Evolutionary conservation across 2,113 vertebrate species (phyloP), one percentile per base, ranked within the genome.

Genomic region (Pachypanchax playfairii): DNA sequence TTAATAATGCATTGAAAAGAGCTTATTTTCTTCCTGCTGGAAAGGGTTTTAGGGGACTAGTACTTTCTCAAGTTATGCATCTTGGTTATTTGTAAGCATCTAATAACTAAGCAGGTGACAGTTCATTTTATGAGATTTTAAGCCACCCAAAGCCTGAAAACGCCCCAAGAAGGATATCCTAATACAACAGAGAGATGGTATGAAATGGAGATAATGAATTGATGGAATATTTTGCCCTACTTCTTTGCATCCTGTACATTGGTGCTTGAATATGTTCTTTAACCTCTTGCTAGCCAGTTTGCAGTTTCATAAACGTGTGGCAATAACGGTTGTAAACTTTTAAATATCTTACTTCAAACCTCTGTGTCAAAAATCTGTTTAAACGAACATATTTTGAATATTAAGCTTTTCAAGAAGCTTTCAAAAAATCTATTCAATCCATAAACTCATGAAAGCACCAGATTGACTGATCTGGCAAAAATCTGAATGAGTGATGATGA

Each of bases 101-200:
- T 82, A 87, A 86, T 87, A 87, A 82, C 86, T 85, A 90, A 88
- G 86, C 86, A 87, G 86, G 84, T 88, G 88, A 88, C 87, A 89
- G 84, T 86, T 90, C 84, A 87, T 91, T 90, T 90, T 89, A 91
- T 91, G 88, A 91, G 89, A 89, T 90, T 78, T 83, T 91, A 91
- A 91, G 88, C 88, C 87, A 26, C 38, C 56, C 71, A 81, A 90
- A 88, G 85, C 89, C 84, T 42, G 71, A 80, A 78, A 84, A 86
- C 66, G 77, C 81, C 83, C 75, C 76, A 58, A 73, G 64, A 81
- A 76, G 85, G 80, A 82, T 90, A 84, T 78, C 73, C 48, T 73
- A 70, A 82, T 83, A 85, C 85, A 77, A 75, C 28, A 64, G 81
- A 88, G 85, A 85, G 77, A 78, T 49, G 75, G 70, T 70, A 74